Evolutionary conservation across 2,797 vertebrate species (phyloP).

Genomic region (Characodon lateralis): DNA sequence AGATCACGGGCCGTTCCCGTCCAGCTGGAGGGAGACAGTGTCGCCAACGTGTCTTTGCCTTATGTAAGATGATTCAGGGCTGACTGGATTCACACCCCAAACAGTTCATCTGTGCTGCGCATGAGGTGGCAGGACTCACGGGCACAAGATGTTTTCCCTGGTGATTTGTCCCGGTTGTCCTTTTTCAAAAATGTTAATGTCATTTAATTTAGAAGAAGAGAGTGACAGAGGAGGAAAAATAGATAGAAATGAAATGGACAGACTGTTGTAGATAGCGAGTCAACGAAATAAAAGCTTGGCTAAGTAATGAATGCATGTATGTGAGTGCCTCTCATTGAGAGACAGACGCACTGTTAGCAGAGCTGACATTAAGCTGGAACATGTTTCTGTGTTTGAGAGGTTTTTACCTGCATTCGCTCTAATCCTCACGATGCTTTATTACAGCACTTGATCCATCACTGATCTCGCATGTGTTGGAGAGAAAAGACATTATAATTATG

Average conservation of each 20-base stretch:
- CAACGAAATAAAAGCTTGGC: conserved; percentile 25
- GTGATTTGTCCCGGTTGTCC: conserved; percentile 45
- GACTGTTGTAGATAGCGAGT: conserved; percentile 46
- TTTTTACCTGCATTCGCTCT: conserved; percentile 18
- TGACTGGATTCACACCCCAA: conserved; percentile 70
- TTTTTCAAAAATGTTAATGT: conserved; percentile 67
- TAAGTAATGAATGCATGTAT: conserved; percentile 52
- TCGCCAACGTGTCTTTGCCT: conserved; percentile 33
- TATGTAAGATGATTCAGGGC: conserved; percentile 70
- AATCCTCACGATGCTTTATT: conserved; percentile 31
- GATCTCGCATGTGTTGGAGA: conserved; percentile 16
- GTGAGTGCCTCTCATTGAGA: conserved; percentile 26
- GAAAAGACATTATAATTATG: conserved; percentile 39
- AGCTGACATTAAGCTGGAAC: conserved; percentile 17
- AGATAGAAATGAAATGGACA: conserved; percentile 27
- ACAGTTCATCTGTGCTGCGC: conserved; percentile 70
- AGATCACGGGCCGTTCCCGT: conserved; percentile 46
- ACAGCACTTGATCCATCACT: conserved; percentile 22
- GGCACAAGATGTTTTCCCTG: conserved; percentile 71
- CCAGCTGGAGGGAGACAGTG: conserved; percentile 57
- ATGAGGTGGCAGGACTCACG: conserved; percentile 72
- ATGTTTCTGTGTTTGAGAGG: conserved; percentile 8
- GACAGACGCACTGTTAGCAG: conserved; percentile 18
- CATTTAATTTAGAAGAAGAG: conserved; percentile 50
- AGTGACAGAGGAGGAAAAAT: conserved; percentile 5